These are phyloP conservation scores for Phataginus tricuspis DNA, from an alignment of 2,797 vertebrate genomes.

Conservation along the genomic window DNA sequence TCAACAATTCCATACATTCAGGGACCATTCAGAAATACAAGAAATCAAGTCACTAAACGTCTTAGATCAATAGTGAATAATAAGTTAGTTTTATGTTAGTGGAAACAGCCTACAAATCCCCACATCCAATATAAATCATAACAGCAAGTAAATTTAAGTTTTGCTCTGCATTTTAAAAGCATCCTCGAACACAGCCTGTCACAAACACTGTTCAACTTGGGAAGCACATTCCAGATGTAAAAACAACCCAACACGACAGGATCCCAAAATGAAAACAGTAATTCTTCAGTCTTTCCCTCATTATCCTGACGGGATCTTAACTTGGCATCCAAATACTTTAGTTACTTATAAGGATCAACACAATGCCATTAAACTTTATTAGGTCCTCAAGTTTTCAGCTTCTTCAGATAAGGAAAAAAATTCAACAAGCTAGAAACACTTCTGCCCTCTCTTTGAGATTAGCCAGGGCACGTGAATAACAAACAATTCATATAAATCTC, in stretches of 20 bases:
- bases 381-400: constrained; percentile 23
- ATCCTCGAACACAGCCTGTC: not conserved
- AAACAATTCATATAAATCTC: constrained; percentile 26
- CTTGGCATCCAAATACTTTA: not conserved
- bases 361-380: not conserved
- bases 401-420: not conserved
- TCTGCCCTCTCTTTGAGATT: constrained; percentile 3
- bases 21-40: constrained; percentile 14
- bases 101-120: not conserved
- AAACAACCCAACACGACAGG: not conserved
- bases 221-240: not conserved
- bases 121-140: not conserved
- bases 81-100: not conserved
- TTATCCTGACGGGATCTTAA: not conserved
- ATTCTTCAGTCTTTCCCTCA: not conserved
- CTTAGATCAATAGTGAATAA: not conserved
- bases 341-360: not conserved
- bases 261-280: not conserved
- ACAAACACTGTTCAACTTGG: not conserved
- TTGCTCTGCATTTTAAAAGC: constrained; percentile 23
- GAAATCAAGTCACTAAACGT: constrained; percentile 57
- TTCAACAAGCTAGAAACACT: not conserved
- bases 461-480: constrained; percentile 37
- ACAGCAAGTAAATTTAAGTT: constrained; percentile 27
- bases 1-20: constrained; percentile 36